Conservation (phyloP, 2,113 vertebrate genomes). For the Engystomops pustulosus region DNA sequence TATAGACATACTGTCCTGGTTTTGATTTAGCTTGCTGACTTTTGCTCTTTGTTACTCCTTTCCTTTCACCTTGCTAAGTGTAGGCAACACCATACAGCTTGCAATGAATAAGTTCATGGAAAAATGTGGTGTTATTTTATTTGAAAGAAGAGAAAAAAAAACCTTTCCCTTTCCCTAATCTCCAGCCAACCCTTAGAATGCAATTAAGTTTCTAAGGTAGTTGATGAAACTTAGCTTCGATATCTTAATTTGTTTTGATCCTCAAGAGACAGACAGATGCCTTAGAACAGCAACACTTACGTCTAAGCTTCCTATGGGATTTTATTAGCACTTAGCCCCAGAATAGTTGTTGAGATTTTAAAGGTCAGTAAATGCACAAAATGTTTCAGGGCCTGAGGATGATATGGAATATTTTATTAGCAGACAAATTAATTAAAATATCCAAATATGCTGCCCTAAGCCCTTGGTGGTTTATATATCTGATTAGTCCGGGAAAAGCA, state of each 20-base stretch:
- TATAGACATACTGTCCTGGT: too few species aligned
- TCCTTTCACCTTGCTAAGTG: too few species aligned
- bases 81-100: too few species aligned
- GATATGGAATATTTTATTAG: slow-evolving; percentile 99
- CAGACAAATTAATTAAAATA: slow-evolving; percentile 99
- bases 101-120: too few species aligned
- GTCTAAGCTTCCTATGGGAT: slow-evolving; percentile 77
- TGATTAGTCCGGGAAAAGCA: slow-evolving; percentile 81
- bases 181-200: neutral
- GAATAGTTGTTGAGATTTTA: slow-evolving; percentile 53
- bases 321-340: slow-evolving; percentile 73
- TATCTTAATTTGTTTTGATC: neutral
- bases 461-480: slow-evolving; percentile 98
- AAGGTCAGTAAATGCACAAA: slow-evolving; percentile 99
- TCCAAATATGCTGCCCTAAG: slow-evolving; percentile 94
- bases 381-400: slow-evolving; percentile 93
- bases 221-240: neutral
- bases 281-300: slow-evolving; percentile 76
- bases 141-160: neutral
- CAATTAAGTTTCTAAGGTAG: neutral
- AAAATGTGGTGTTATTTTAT: neutral
- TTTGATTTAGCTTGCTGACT: too few species aligned
- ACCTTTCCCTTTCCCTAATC: neutral
- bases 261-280: neutral
- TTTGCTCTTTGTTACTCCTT: too few species aligned